A percentile compares a stretch with the other conserved stretches of the same genome.
These are phyloP conservation scores for Podabrus alpinus DNA, from an alignment of 2,888 invertebrate genomes.

Conservation along the genomic window DNA sequence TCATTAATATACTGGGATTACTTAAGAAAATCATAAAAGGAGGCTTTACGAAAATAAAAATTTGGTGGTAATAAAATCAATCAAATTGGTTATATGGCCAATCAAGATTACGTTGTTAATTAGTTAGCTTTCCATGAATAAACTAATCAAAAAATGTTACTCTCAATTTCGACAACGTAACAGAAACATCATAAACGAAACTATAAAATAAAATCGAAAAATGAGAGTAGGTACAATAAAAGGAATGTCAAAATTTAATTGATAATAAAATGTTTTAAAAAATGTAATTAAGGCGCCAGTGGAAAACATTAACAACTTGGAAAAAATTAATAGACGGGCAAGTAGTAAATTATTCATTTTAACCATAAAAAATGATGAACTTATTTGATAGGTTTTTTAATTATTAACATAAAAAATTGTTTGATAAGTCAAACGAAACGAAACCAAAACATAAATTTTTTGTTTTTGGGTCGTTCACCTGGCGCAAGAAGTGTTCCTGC, in stretches of 20 bases:
- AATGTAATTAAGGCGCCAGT: neutral
- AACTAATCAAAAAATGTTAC: neutral
- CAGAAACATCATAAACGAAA: neutral
- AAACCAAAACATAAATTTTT: neutral
- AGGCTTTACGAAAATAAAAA: neutral
- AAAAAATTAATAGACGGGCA: neutral
- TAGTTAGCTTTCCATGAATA: neutral
- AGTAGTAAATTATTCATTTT: neutral
- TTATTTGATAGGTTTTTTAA: neutral
- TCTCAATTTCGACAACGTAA: neutral
- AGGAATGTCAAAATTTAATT: conserved; percentile 2
- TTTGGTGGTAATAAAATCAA: neutral
- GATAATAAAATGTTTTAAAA: neutral
- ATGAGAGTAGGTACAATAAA: neutral
- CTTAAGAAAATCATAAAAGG: neutral
- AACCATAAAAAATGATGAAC: neutral
- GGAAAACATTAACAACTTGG: neutral
- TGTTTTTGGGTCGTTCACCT: neutral
- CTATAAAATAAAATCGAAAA: neutral
- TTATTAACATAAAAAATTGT: neutral
- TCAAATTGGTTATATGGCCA: neutral
- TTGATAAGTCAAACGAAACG: neutral
- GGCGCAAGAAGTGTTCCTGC: neutral
- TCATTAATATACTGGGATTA: neutral
- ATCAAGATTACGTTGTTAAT: neutral